Evolutionary conservation across 2,797 vertebrate genomes (phyloP).

Genomic region (Halcyon smyrnensis): DNA sequence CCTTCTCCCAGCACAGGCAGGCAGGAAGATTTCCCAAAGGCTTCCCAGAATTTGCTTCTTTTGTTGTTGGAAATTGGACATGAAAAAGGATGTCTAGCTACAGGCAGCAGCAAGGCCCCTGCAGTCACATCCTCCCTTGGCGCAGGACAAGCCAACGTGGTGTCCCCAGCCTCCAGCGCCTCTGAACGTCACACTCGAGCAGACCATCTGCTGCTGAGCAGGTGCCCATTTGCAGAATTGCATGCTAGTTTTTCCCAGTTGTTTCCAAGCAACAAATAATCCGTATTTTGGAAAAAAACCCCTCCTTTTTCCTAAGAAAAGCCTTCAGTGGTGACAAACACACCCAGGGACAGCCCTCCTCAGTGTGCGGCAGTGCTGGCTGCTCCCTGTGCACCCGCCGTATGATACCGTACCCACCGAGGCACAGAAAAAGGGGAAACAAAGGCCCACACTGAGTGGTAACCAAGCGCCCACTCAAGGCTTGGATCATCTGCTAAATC

Average conservation of each 20-base stretch:
- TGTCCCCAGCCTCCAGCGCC: fast-evolving
- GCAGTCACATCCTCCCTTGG: fast-evolving
- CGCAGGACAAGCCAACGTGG: background rate
- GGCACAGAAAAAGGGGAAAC: background rate
- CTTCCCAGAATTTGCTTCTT: background rate
- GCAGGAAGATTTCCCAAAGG: background rate
- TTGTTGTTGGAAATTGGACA: fast-evolving
- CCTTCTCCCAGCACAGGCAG: fast-evolving
- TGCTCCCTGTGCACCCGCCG: fast-evolving
- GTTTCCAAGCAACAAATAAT: background rate
- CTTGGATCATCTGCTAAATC: fast-evolving
- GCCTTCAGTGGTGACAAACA: fast-evolving
- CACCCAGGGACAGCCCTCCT: fast-evolving
- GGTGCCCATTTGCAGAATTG: fast-evolving
- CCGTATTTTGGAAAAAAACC: background rate
- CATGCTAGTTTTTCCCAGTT: background rate
- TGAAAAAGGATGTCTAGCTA: background rate
- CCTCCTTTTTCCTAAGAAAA: background rate
- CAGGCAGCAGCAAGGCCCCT: background rate
- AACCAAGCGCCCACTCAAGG: fast-evolving
- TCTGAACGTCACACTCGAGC: fast-evolving
- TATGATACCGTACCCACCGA: fast-evolving
- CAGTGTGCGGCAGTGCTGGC: background rate
- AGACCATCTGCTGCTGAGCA: background rate
- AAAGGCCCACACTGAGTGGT: fast-evolving